phyloP scores from a whole-genome alignment of 1,140 invertebrate species.

The Lysiphlebus fabarum region DNA sequence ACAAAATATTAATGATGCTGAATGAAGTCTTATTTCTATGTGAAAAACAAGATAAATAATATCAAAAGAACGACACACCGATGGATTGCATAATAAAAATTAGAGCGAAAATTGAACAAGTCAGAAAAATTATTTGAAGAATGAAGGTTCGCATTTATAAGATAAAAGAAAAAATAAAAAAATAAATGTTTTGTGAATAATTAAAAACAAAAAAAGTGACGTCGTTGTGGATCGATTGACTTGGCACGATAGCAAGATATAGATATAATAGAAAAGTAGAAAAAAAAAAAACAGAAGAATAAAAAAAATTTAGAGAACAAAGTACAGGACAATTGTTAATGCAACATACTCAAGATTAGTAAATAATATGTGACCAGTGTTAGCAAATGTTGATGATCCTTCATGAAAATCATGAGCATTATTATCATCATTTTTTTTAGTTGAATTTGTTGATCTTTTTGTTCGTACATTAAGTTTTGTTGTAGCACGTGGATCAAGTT shows the following conservation, averaged over 20 bases:
- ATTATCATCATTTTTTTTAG: constrained; percentile 3
- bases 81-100: too few relatives aligned
- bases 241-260: constrained; percentile 1
- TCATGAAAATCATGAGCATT: constrained; percentile 24
- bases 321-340: constrained; percentile 40
- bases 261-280: background rate
- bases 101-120: background rate
- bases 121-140: background rate
- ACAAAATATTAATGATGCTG: background rate
- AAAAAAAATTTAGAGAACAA: constrained; percentile 35
- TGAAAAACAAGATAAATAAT: constrained; percentile 2
- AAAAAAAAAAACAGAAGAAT: background rate
- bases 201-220: background rate
- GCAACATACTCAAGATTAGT: constrained; percentile 40
- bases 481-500: constrained; percentile 23
- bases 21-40: background rate
- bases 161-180: background rate
- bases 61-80: background rate
- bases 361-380: constrained; percentile 36
- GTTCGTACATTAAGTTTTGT: constrained; percentile 33
- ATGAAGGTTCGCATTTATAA: constrained; percentile 1
- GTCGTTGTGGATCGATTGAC: background rate
- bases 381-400: constrained; percentile 26
- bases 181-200: too few relatives aligned
- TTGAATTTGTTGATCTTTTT: constrained; percentile 36